phyloP scores from a whole-genome alignment of 2,113 vertebrate genomes.

The Lichenostomus cassidix region DNA sequence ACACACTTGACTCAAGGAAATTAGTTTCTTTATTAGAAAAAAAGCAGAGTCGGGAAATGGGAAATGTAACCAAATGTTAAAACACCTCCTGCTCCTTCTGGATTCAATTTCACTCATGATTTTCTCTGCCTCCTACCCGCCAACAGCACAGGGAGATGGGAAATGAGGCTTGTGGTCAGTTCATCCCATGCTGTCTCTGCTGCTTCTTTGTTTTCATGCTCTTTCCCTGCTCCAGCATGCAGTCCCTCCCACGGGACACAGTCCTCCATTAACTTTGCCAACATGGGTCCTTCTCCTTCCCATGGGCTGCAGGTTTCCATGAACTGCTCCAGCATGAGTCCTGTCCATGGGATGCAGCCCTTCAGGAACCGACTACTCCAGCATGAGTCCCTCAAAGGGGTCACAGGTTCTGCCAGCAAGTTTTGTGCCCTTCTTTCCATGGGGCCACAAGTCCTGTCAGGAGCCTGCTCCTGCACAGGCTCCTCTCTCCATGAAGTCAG shows the following conservation, averaged over 20 bases:
- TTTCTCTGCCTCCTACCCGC: not conserved
- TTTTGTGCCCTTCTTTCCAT: not conserved
- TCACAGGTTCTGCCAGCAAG: not conserved
- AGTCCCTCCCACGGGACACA: fast-evolving
- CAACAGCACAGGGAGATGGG: fast-evolving
- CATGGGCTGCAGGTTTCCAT: too few relatives aligned
- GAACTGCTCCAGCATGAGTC: not conserved
- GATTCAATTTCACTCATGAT: fast-evolving
- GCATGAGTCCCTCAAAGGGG: not conserved
- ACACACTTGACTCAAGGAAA: not conserved
- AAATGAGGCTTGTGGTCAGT: not conserved
- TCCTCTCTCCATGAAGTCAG: not conserved
- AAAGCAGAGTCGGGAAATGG: not conserved
- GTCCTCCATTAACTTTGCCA: not conserved
- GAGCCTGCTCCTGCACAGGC: not conserved
- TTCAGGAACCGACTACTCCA: not conserved
- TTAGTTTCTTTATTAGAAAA: not conserved
- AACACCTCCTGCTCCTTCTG: not conserved
- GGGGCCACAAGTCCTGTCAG: not conserved
- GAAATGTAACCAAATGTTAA: not conserved
- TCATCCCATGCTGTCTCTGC: fast-evolving
- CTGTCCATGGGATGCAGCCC: fast-evolving
- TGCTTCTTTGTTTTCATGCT: not conserved
- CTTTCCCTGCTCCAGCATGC: not conserved
- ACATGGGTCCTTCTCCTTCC: fast-evolving